phyloP scores from a whole-genome alignment of 2,888 invertebrate species.

The Dolomedes plantarius region DNA sequence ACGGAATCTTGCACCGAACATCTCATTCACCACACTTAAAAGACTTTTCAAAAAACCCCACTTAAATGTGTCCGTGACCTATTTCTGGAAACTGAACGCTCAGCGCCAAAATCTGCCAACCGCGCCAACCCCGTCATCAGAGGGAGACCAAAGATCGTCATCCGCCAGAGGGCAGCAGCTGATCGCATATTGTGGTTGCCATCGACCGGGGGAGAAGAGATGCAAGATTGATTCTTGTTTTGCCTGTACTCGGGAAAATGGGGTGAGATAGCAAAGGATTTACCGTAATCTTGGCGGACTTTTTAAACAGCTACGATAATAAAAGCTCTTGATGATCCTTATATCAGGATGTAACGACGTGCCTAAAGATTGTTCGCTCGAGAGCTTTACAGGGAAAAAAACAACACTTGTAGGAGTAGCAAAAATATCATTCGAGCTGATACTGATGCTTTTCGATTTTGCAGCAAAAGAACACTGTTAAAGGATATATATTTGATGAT shows the following conservation, averaged over 20 bases:
- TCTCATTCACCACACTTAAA: background rate
- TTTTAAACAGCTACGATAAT: slow-evolving; percentile 7
- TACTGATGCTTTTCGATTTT: too few species aligned
- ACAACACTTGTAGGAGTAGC: background rate
- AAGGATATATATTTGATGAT: too few species aligned
- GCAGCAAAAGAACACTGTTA: too few species aligned
- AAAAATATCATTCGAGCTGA: background rate
- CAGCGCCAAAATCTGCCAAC: background rate
- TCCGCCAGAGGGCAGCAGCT: slow-evolving; percentile 53
- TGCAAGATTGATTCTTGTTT: slow-evolving; percentile 18
- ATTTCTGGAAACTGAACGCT: background rate
- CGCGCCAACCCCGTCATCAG: background rate
- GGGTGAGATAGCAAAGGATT: slow-evolving; percentile 26
- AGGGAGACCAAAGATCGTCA: background rate
- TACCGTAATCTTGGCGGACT: slow-evolving; percentile 37
- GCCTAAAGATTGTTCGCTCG: background rate
- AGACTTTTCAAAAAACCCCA: background rate
- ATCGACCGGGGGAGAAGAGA: slow-evolving; percentile 42
- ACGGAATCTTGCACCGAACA: background rate
- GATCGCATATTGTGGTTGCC: slow-evolving; percentile 42
- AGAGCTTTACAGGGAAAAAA: background rate
- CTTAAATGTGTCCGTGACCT: background rate
- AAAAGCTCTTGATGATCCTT: slow-evolving; percentile 8
- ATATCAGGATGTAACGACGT: background rate
- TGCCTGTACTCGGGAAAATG: slow-evolving; percentile 6